A percentile compares a stretch with the other conserved stretches of the same genome.
These are phyloP conservation scores for Todus mexicanus DNA, from an alignment of 2,797 vertebrate genomes.

Conservation along the genomic window DNA sequence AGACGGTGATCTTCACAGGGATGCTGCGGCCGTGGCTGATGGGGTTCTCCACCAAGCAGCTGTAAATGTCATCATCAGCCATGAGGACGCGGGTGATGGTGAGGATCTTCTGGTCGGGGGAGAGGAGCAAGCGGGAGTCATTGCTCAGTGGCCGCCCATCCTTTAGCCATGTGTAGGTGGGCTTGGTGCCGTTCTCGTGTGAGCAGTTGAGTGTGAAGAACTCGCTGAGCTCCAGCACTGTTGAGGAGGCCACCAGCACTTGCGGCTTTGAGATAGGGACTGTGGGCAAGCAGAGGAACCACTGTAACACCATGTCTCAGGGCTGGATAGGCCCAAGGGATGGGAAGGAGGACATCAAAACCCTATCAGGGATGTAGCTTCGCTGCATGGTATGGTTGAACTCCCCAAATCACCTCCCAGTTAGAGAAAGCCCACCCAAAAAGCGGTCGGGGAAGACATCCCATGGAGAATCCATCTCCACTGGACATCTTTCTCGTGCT, in stretches of 20 bases:
- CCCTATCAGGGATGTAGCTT: background rate
- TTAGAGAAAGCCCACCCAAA: background rate
- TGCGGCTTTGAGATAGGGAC: constrained; percentile 93
- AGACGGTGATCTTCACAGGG: constrained; percentile 90
- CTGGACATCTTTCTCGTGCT: background rate
- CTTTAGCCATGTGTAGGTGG: constrained; percentile 91
- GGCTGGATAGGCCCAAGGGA: background rate
- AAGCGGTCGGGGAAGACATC: background rate
- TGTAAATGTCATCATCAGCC: constrained; percentile 91
- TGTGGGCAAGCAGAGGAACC: constrained; percentile 28
- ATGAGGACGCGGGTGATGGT: constrained; percentile 90
- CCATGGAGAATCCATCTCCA: background rate
- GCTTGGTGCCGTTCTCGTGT: constrained; percentile 92
- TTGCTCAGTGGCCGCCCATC: constrained; percentile 87
- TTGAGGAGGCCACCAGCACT: constrained; percentile 89
- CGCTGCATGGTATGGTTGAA: background rate
- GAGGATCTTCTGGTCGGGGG: constrained; percentile 90
- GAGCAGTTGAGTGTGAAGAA: constrained; percentile 91
- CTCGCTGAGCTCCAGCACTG: constrained; percentile 93
- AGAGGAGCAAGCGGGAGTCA: constrained; percentile 89
- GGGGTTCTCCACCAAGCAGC: constrained; percentile 90
- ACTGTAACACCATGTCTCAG: accelerated
- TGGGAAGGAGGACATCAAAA: background rate
- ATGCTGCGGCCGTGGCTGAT: constrained; percentile 89
- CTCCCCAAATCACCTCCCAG: background rate